Conservation (phyloP, 1,140 invertebrate genomes). For the Drosophila funebris region DNA sequence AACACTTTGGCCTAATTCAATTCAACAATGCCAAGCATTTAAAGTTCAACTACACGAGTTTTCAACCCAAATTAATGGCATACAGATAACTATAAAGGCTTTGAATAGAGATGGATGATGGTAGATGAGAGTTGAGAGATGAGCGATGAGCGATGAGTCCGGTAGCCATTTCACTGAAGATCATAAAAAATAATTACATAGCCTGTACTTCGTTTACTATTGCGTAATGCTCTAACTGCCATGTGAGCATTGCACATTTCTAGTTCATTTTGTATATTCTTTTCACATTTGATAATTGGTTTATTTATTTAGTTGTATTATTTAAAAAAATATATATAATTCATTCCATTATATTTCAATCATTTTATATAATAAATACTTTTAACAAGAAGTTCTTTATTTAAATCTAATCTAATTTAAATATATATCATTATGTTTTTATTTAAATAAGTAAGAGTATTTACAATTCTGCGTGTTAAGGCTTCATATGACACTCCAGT, state of each 20-base stretch:
- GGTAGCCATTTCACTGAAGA: constrained; percentile 66
- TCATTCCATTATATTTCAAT: too few species aligned
- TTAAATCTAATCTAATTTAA: background rate
- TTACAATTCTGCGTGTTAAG: background rate
- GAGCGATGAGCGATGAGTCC: constrained; percentile 43
- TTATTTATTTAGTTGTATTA: background rate
- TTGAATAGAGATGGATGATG: constrained; percentile 20
- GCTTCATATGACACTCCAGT: background rate
- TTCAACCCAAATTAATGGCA: constrained; percentile 37
- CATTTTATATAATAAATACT: too few species aligned
- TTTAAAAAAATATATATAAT: background rate
- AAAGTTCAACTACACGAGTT: constrained; percentile 53
- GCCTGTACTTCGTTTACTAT: constrained; percentile 41
- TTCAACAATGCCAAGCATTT: constrained; percentile 62
- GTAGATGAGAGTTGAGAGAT: constrained; percentile 19
- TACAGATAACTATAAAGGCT: constrained; percentile 27
- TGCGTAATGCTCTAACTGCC: constrained; percentile 28
- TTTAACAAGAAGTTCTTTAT: too few species aligned
- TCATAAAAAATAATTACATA: constrained; percentile 78
- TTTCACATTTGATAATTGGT: background rate
- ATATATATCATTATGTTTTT: background rate
- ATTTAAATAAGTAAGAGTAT: constrained; percentile 4
- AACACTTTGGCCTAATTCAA: constrained; percentile 74
- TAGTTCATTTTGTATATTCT: too few species aligned
- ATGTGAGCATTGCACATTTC: background rate